phyloP scores from a whole-genome alignment of 30 jellyfish, hydroid and myxozoan species.

The Sanderia malayensis region DNA sequence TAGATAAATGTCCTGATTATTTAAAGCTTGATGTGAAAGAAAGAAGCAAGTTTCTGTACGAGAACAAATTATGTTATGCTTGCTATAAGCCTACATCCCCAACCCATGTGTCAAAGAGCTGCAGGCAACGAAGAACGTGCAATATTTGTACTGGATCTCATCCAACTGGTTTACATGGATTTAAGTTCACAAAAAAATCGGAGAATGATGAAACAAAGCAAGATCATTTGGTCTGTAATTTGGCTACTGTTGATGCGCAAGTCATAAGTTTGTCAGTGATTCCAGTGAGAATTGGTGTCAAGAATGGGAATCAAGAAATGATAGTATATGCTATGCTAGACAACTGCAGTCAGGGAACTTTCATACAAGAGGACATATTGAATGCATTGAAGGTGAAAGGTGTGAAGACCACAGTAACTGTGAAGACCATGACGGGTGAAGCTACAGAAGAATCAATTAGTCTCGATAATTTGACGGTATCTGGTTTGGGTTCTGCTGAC shows the following conservation, averaged over 20 bases:
- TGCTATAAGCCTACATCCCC: too few relatives aligned
- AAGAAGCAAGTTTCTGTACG: too few relatives aligned
- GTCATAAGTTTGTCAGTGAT: constrained; percentile 6
- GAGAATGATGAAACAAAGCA: constrained; percentile 5
- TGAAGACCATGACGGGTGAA: constrained; percentile 13
- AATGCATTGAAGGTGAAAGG: constrained; percentile 22
- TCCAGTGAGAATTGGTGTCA: constrained; percentile 18
- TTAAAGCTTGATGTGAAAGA: too few relatives aligned
- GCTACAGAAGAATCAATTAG: constrained; percentile 13
- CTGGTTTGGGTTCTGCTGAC: constrained; percentile 17
- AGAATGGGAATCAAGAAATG: constrained; percentile 5
- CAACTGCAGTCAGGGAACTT: constrained; percentile 20
- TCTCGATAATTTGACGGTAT: constrained; percentile 19
- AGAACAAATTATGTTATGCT: too few relatives aligned
- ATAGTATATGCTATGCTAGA: constrained; percentile 20
- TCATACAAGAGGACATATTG: constrained; percentile 11
- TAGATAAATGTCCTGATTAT: too few relatives aligned
- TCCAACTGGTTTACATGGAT: too few relatives aligned
- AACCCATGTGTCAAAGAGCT: too few relatives aligned
- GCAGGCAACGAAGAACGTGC: too few relatives aligned
- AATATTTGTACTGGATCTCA: too few relatives aligned
- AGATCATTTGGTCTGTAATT: too few relatives aligned
- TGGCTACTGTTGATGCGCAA: too few relatives aligned
- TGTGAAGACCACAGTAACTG: constrained; percentile 17
- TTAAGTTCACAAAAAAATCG: not conserved